Percentiles rank a stretch among this genome's conserved stretches.
phyloP scores from a whole-genome alignment of 2,113 vertebrate species.

The Cyprinodon tularosa region DNA sequence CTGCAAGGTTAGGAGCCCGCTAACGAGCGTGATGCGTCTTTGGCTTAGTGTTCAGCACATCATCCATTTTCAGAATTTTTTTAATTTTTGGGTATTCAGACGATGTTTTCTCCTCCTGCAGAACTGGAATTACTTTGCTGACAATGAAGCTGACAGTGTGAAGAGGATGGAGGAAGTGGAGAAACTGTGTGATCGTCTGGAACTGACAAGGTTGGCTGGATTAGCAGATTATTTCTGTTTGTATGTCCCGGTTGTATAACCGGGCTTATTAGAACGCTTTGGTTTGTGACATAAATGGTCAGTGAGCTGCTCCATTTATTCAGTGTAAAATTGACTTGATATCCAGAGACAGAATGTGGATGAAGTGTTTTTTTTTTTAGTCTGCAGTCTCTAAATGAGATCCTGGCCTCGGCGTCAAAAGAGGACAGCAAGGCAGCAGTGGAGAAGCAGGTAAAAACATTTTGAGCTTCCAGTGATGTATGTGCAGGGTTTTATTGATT shows the following conservation, averaged over 20 bases:
- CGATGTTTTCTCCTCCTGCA: constrained; percentile 52
- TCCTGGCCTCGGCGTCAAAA: constrained; percentile 86
- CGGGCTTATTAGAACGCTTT: too few species aligned
- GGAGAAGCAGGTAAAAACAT: constrained; percentile 88
- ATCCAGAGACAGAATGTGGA: neutral
- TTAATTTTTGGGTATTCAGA: accelerated
- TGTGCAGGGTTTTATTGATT: neutral
- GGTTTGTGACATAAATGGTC: too few species aligned
- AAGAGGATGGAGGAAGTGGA: constrained; percentile 99
- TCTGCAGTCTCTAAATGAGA: constrained; percentile 95
- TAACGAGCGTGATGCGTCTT: neutral
- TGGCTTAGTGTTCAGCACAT: neutral
- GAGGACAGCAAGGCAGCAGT: constrained; percentile 90
- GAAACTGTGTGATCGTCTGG: constrained; percentile 96
- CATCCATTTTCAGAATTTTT: neutral
- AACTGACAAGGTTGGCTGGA: constrained; percentile 85
- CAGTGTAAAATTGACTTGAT: neutral
- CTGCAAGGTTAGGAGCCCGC: constrained; percentile 86
- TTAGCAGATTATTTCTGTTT: neutral
- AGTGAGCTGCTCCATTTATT: neutral
- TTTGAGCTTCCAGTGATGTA: neutral
- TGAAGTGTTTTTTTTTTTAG: constrained; percentile 61
- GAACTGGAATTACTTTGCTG: constrained; percentile 98
- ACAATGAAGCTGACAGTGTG: constrained; percentile 89
- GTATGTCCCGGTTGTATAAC: too few species aligned